Evolutionary conservation across 2,113 vertebrate species (phyloP).

Genomic region (Poicephalus gulielmi): DNA sequence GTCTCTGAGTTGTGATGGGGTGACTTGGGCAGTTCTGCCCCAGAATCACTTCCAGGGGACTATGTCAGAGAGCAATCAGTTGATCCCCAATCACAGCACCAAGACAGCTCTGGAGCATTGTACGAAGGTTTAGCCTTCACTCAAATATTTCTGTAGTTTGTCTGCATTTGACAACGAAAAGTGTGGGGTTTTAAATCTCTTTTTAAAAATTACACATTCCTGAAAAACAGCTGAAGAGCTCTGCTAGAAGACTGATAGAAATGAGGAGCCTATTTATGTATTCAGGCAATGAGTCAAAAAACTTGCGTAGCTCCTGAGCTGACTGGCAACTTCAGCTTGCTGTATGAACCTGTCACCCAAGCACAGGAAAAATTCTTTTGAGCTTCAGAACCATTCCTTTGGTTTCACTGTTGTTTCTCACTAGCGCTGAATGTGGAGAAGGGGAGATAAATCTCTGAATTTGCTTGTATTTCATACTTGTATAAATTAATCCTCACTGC

Average conservation of each 20-base stretch:
- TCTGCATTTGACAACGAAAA: neutral
- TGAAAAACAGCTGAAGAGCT: neutral
- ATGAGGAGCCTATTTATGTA: neutral
- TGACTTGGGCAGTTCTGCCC: neutral
- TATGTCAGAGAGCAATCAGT: accelerated
- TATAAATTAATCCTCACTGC: neutral
- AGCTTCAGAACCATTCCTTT: neutral
- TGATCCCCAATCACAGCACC: neutral
- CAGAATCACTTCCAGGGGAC: neutral
- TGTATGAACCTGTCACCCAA: neutral
- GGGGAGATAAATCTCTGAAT: neutral
- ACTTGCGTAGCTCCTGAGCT: neutral
- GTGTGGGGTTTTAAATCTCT: neutral
- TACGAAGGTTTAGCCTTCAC: neutral
- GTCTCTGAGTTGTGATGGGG: neutral
- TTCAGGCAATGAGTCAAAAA: neutral
- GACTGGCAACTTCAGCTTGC: neutral
- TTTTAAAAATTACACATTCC: neutral
- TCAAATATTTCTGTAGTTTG: neutral
- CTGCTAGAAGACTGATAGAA: neutral
- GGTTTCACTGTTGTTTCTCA: neutral
- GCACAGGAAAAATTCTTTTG: neutral
- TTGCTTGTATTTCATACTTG: neutral
- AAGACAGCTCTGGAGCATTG: neutral
- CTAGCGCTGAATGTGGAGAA: neutral